A percentile compares a stretch with the other conserved stretches of the same genome.
Evolutionary conservation across 2,113 vertebrate genomes (phyloP).

Genomic region (Nothocercus nigrocapillus): DNA sequence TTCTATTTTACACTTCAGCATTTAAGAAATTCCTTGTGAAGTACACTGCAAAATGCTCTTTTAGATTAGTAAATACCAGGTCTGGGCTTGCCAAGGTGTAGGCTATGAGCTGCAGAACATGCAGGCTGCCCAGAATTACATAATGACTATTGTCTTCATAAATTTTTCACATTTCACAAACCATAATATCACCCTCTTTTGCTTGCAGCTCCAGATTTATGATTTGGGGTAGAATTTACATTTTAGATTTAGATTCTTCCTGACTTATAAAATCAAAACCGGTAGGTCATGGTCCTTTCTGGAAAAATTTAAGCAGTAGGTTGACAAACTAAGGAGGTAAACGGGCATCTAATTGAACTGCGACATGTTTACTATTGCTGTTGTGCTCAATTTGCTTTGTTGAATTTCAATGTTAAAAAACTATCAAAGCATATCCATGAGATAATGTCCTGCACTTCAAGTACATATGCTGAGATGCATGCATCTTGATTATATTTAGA

Average conservation of each 20-base stretch:
- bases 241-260: constrained; percentile 50
- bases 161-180: neutral
- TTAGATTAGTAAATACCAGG: neutral
- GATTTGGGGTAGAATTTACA: neutral
- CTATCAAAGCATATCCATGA: neutral
- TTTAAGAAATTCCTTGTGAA: neutral
- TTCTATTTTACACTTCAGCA: neutral
- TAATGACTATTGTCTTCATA: neutral
- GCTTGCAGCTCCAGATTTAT: constrained; percentile 9
- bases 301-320: neutral
- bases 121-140: neutral
- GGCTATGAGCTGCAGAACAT: neutral
- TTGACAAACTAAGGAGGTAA: constrained; percentile 42
- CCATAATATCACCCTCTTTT: neutral
- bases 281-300: neutral
- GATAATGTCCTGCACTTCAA: constrained; percentile 46
- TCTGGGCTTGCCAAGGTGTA: neutral
- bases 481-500: constrained; percentile 15
- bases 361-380: constrained; percentile 30
- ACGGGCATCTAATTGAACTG: constrained; percentile 30
- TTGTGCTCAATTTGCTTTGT: constrained; percentile 36
- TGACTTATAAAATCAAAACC: constrained; percentile 22
- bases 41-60: neutral
- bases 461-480: neutral
- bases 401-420: constrained; percentile 52